A percentile compares a stretch with the other conserved stretches of the same genome.
Evolutionary conservation across 35 echinoderm and acorn worm species (phyloP).

Genomic region (Acanthaster planci): DNA sequence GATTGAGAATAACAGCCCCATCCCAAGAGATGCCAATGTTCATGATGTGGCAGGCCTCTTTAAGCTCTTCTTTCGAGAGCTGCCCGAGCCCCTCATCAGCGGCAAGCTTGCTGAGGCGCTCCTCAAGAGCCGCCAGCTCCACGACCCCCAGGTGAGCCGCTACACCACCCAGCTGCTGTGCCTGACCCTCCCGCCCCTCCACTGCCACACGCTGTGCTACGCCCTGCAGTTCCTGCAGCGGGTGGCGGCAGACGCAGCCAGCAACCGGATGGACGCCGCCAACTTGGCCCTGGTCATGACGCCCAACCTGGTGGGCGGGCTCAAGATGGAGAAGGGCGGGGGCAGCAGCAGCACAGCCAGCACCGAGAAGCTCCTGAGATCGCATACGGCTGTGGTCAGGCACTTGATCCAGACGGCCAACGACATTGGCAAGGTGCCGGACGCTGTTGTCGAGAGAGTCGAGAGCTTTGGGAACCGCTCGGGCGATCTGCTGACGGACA

Average conservation of each 20-base stretch:
- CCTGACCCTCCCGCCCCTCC: constrained; percentile 51
- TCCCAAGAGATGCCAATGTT: constrained; percentile 54
- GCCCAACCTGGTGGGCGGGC: constrained; percentile 66
- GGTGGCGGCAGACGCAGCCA: constrained; percentile 50
- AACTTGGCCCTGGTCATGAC: constrained; percentile 85
- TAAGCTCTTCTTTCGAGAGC: constrained; percentile 88
- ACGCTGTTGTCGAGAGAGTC: constrained; percentile 65
- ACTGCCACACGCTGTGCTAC: constrained; percentile 66
- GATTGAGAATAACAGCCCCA: constrained; percentile 50
- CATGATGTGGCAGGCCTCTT: constrained; percentile 90
- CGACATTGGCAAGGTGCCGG: constrained; percentile 81
- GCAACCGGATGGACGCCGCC: constrained; percentile 85
- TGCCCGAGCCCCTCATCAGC: constrained; percentile 78
- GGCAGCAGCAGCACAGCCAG: constrained; percentile 35
- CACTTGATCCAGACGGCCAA: constrained; percentile 78
- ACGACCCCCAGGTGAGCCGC: constrained; percentile 48
- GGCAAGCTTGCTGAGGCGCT: constrained; percentile 55
- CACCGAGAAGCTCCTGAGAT: constrained; percentile 63
- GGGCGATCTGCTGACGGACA: constrained; percentile 44
- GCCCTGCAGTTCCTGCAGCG: constrained; percentile 73
- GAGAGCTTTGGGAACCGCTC: constrained; percentile 58
- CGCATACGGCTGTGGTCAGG: constrained; percentile 59
- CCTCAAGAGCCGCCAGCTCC: constrained; percentile 67
- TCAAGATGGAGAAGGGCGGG: not conserved
- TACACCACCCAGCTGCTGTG: constrained; percentile 55